Evolutionary conservation across 2,888 invertebrate species (phyloP).

Genomic region (Epistrophella euchroma): DNA sequence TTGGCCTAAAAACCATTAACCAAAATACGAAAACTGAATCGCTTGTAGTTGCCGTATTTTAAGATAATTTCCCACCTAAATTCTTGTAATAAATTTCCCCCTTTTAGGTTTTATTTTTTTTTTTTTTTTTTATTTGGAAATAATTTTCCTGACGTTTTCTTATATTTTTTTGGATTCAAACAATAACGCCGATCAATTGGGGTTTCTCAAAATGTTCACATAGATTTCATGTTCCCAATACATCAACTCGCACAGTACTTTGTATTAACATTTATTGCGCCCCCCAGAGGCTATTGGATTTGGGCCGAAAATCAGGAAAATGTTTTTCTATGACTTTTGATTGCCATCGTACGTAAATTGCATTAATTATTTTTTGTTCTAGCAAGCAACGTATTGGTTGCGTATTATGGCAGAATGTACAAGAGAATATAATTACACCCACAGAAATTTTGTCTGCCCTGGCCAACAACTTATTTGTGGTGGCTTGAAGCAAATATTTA

Average conservation of each 20-base stretch:
- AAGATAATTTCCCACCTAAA: conserved; percentile 50
- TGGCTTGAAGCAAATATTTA: not conserved
- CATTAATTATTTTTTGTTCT: not conserved
- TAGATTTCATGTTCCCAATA: conserved; percentile 50
- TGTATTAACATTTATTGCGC: conserved; percentile 39
- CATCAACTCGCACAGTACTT: conserved; percentile 39
- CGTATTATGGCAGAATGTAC: not conserved
- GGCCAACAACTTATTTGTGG: not conserved
- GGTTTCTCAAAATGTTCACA: not conserved
- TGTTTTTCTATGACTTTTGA: conserved; percentile 61
- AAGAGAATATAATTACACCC: not conserved
- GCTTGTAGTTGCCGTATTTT: not conserved
- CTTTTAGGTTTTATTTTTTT: not conserved
- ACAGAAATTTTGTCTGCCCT: not conserved
- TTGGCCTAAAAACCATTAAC: conserved; percentile 53
- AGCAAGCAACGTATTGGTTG: not conserved
- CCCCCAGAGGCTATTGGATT: not conserved
- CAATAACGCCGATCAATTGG: not conserved
- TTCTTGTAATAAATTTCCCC: conserved; percentile 50
- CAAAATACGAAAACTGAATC: conserved; percentile 20
- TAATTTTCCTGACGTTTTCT: conserved; percentile 33
- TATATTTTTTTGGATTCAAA: not conserved
- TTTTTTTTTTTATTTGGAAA: conserved; percentile 1
- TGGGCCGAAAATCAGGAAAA: conserved; percentile 25
- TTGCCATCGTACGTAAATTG: conserved; percentile 50